Percentiles rank a stretch among this genome's conserved stretches.
These are phyloP conservation scores for Ochropacha duplaris DNA, from an alignment of 2,888 invertebrate species.

Conservation along the genomic window DNA sequence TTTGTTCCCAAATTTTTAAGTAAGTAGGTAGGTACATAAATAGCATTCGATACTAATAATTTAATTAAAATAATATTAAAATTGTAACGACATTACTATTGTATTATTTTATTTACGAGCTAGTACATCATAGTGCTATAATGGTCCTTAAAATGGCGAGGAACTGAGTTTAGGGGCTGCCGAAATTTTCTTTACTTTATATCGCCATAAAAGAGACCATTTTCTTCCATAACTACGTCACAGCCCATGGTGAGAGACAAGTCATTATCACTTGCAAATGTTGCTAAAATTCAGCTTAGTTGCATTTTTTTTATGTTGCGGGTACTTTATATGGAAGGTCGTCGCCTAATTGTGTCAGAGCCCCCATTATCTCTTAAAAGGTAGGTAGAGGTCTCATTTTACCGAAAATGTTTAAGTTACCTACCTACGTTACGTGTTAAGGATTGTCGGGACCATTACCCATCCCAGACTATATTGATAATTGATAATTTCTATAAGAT, in stretches of 20 bases:
- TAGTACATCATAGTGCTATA: conserved; percentile 20
- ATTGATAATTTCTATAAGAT: too few species aligned
- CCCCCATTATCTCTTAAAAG: neutral
- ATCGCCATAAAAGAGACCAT: conserved; percentile 57
- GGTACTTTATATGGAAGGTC: neutral
- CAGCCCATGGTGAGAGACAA: conserved; percentile 31
- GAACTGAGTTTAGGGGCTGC: conserved; percentile 30
- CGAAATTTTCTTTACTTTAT: conserved; percentile 55
- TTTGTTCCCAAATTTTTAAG: too few species aligned
- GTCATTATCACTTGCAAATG: conserved; percentile 42
- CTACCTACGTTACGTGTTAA: too few species aligned
- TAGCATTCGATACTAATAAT: too few species aligned
- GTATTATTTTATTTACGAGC: conserved; percentile 4
- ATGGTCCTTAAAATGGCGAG: conserved; percentile 45
- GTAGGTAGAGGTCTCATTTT: neutral
- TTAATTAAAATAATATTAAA: too few species aligned
- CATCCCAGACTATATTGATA: too few species aligned
- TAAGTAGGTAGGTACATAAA: too few species aligned
- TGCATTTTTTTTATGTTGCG: neutral
- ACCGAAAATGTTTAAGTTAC: too few species aligned
- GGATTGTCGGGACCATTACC: too few species aligned
- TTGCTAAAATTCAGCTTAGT: conserved; percentile 11
- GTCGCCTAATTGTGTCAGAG: neutral
- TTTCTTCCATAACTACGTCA: conserved; percentile 42
- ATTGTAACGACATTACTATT: too few species aligned